These are phyloP conservation scores for Bombus cullumanus DNA, from an alignment of 1,140 invertebrate species.

Conservation along the genomic window DNA sequence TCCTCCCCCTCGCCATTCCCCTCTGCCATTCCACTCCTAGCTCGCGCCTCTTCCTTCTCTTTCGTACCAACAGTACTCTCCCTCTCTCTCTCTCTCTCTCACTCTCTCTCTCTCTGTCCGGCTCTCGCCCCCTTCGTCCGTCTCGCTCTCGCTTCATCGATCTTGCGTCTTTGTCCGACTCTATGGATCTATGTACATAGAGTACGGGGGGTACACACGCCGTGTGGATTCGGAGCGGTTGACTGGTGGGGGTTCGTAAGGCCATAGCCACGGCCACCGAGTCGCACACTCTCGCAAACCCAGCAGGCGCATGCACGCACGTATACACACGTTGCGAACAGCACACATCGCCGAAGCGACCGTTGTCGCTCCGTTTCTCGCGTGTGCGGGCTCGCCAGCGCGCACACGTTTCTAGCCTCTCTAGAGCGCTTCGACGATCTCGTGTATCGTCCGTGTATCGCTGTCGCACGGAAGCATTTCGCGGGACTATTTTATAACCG, in stretches of 20 bases:
- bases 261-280: constrained; percentile 83
- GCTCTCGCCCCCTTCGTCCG: constrained; percentile 44
- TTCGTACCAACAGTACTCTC: neutral
- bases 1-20: constrained; percentile 7
- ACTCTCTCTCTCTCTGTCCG: neutral
- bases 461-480: constrained; percentile 40
- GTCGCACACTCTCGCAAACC: constrained; percentile 62
- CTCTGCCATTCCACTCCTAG: constrained; percentile 31
- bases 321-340: constrained; percentile 10
- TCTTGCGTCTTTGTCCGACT: constrained; percentile 30
- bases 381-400: constrained; percentile 8
- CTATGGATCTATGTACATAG: constrained; percentile 50
- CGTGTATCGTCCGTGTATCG: constrained; percentile 38
- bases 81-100: neutral
- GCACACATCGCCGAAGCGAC: neutral
- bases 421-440: constrained; percentile 28
- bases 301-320: constrained; percentile 50
- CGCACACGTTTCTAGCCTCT: constrained; percentile 14
- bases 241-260: constrained; percentile 72
- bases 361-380: constrained; percentile 59
- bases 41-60: constrained; percentile 25
- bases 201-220: constrained; percentile 47
- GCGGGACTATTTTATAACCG: constrained; percentile 15
- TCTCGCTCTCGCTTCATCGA: constrained; percentile 35
- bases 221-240: constrained; percentile 58